A percentile compares a stretch with the other conserved stretches of the same genome.
Evolutionary conservation across 2,888 invertebrate species (phyloP).

Genomic region (Acanthosepion pharaonis): DNA sequence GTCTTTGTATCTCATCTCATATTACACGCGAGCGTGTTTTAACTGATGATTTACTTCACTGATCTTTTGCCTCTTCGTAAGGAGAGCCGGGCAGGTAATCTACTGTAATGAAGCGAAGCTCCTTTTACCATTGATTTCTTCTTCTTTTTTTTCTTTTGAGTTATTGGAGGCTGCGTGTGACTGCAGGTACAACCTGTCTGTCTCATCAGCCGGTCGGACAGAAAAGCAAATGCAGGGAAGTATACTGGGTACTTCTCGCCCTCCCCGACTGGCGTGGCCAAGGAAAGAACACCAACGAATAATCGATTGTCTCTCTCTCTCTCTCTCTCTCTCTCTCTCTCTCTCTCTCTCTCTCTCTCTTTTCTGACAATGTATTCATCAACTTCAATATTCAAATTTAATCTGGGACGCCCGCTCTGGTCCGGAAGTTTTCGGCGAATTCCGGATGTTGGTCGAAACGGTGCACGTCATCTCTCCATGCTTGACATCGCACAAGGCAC

Average conservation of each 20-base stretch:
- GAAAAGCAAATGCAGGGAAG: neutral
- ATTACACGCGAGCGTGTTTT: neutral
- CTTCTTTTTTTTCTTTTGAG: neutral
- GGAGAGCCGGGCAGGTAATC: neutral
- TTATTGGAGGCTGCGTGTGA: neutral
- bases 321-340: neutral
- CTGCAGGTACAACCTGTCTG: no score
- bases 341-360: neutral
- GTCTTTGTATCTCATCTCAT: neutral
- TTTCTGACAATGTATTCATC: slow-evolving; percentile 25
- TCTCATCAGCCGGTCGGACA: no score
- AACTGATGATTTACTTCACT: neutral
- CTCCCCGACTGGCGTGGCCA: neutral
- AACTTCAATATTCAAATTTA: slow-evolving; percentile 12
- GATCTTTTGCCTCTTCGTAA: neutral
- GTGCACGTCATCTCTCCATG: neutral
- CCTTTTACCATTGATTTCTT: neutral
- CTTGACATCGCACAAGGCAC: neutral
- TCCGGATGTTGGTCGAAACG: slow-evolving; percentile 16
- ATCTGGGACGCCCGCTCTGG: neutral
- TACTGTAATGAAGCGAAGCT: neutral
- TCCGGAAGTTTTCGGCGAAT: neutral
- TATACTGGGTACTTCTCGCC: neutral
- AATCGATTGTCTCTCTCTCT: neutral
- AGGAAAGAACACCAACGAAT: neutral